phyloP scores from a whole-genome alignment of 2,113 vertebrate species.

The Furnarius figulus region DNA sequence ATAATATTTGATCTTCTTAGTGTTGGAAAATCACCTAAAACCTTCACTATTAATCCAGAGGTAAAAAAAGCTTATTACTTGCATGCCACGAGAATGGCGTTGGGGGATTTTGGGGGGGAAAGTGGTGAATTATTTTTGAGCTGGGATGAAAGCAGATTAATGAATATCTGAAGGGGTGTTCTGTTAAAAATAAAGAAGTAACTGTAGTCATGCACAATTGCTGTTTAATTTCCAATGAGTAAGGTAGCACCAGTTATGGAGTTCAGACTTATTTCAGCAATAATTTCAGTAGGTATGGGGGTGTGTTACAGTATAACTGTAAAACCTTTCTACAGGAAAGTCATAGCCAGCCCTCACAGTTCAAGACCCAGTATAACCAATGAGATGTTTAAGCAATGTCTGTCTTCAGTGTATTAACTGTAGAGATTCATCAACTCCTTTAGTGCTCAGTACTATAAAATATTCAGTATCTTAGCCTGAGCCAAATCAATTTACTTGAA shows the following conservation, averaged over 20 bases:
- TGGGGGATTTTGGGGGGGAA: not conserved
- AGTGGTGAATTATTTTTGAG: not conserved
- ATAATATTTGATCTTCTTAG: constrained; percentile 99
- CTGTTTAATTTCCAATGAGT: not conserved
- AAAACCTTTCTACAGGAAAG: not conserved
- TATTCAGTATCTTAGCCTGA: not conserved
- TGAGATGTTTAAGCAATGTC: not conserved
- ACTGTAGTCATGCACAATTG: not conserved
- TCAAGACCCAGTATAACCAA: not conserved
- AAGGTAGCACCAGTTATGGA: not conserved
- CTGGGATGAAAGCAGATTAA: not conserved
- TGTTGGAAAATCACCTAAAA: constrained; percentile 98
- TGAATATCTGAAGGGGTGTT: not conserved
- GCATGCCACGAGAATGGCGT: not conserved
- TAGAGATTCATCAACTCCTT: not conserved
- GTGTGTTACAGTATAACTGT: not conserved
- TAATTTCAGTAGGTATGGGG: not conserved
- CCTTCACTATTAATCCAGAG: constrained; percentile 99
- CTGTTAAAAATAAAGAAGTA: not conserved
- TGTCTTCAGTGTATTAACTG: not conserved
- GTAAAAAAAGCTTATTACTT: constrained; percentile 69
- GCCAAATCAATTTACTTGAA: not conserved
- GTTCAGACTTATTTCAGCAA: not conserved
- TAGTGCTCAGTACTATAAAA: not conserved
- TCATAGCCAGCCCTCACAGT: not conserved